phyloP scores from a whole-genome alignment of 2,888 invertebrate species.

The Steromphala cineraria region DNA sequence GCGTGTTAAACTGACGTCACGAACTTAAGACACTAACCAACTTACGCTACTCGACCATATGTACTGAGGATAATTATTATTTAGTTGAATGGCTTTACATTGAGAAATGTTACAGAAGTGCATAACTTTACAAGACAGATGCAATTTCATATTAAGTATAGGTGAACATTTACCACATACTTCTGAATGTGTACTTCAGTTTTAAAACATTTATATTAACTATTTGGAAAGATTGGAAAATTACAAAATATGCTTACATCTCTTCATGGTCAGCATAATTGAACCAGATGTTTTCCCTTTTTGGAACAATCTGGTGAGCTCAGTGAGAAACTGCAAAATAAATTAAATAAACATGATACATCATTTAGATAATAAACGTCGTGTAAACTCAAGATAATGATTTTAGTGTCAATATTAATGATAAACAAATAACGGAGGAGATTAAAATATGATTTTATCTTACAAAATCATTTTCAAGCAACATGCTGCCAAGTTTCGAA shows the following conservation, averaged over 20 bases:
- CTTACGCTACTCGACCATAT: too few relatives aligned
- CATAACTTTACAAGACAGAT: too few relatives aligned
- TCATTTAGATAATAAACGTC: not conserved
- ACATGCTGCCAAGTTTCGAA: conserved; percentile 38
- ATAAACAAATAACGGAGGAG: not conserved
- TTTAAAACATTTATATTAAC: not conserved
- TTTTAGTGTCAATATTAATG: not conserved
- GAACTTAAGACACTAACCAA: too few relatives aligned
- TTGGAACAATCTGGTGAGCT: conserved; percentile 90
- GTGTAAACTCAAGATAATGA: not conserved
- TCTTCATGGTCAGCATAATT: conserved; percentile 92
- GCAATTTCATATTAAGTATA: too few relatives aligned
- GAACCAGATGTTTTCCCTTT: conserved; percentile 86
- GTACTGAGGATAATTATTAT: too few relatives aligned
- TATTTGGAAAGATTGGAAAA: too few relatives aligned
- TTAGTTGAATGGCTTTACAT: too few relatives aligned
- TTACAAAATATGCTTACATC: conserved; percentile 78
- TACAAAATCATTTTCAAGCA: conserved; percentile 70
- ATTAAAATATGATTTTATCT: conserved; percentile 26
- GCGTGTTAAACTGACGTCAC: too few relatives aligned
- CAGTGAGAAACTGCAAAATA: conserved; percentile 84
- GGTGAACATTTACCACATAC: too few relatives aligned
- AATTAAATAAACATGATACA: not conserved
- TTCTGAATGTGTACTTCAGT: too few relatives aligned
- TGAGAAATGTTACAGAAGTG: too few relatives aligned